Base-by-base conservation (phyloP, 2,797 vertebrate genomes). In the Columba guinea region DNA sequence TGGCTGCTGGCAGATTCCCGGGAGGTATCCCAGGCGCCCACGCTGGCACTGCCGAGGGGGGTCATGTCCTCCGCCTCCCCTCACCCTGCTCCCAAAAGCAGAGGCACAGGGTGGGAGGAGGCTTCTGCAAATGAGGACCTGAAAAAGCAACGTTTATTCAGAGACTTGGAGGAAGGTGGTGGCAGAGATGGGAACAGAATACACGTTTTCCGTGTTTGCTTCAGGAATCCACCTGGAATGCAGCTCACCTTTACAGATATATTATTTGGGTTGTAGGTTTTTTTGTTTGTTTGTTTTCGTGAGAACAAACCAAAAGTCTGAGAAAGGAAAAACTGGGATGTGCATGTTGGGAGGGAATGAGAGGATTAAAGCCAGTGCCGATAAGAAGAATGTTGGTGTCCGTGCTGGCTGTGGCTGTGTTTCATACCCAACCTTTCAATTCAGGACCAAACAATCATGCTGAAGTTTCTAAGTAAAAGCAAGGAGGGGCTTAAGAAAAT, bases 21-120 rank as follows among this genome's bases (percentile, higher is more conserved):
- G 73, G 79, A 81, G 71, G 85, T 91, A 77, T 83, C 84, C 67
- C 63, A 41, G 82, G 53, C 0, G 1, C 53, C 53, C 62, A 69
- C 0, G 0, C 52, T 22, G 32, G 58, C 51, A 13, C 1, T 1
- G 51, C 18, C 15, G 9, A 9, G 39, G 2, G 14, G 11, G 20
- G 35, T 70, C 11, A 6, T 21, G 24, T 77, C 70, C 34, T 46
- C 76, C 75, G 30, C 28, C 46, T 86, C 23, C 23, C 26, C 24
- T 9, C 3, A 18, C 13, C 21, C 30, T 6, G 28, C 60, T 70
- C 41, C 23, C 26, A 51, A 84, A 91, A 93, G 74, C 69, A 86
- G 76, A 70, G 56, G 9, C n/a, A 30, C 44, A 26, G 22, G 22
- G 79, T 60, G 23, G 24, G 56, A 64, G 23, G 32, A 71, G 18